Conservation (phyloP, 2,797 vertebrate species). For the Notolabrus celidotus region DNA sequence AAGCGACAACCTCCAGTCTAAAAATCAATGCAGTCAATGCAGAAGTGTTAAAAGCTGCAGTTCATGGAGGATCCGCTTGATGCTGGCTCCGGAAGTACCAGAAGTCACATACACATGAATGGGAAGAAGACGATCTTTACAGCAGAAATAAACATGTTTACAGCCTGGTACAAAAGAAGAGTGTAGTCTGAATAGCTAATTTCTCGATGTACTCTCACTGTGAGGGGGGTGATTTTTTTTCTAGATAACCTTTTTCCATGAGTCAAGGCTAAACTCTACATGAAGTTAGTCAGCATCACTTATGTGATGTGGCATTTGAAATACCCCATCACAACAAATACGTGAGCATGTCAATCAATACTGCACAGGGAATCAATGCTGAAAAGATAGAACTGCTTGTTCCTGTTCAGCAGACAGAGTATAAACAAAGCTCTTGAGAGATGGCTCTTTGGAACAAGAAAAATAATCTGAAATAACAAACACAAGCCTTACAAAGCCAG, state of each 20-base stretch:
- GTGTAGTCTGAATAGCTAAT: too few species aligned
- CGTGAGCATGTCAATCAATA: conserved; percentile 8
- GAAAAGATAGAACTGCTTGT: background rate
- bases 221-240: too few species aligned
- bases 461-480: background rate
- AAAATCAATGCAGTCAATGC: too few species aligned
- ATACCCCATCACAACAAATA: background rate
- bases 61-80: too few species aligned
- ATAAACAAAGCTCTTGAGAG: background rate
- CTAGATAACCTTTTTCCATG: background rate
- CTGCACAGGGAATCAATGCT: background rate
- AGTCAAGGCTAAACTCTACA: too few species aligned
- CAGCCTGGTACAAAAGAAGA: too few species aligned
- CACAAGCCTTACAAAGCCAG: background rate
- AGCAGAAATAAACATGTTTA: too few species aligned
- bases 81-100: too few species aligned
- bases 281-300: background rate
- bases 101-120: too few species aligned
- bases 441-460: background rate
- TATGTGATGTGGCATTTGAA: background rate
- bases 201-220: too few species aligned
- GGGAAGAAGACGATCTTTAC: too few species aligned
- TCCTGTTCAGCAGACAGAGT: conserved; percentile 6
- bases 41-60: too few species aligned
- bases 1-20: background rate